Base-by-base conservation (phyloP, 2,797 vertebrate species). In the Microctenopoma stevenorrisi region DNA sequence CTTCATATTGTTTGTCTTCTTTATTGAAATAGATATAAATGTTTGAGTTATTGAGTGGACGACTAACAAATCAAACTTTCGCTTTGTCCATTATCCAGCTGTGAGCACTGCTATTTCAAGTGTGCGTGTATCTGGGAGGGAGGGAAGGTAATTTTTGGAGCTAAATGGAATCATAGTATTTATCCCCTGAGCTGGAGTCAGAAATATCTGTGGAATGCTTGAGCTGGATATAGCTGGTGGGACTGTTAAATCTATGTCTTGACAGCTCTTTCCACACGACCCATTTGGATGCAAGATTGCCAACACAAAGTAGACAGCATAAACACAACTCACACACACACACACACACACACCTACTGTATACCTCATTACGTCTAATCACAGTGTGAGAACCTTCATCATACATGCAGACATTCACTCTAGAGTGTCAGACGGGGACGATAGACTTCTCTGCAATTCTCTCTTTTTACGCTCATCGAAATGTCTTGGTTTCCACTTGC, bases 291-390 rank as follows among this genome's bases (percentile, higher is more conserved):
- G 60, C 59, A 63, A 26, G 43, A 64, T 66, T 68, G 58, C 26
- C 65, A 63, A 35, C 56, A 42, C 12, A 43, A 58, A 68, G 2
- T 47, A 56, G 42, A 58, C 13, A 25, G 58, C 33, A 57, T 56
- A 49, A 26, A 64, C 50, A 52, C 28, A 46, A 18, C 46, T 52
- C 52, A 42, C 43, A 40, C 42, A 73, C 14, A 18, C 37, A 61
- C 22, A 61, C 22, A 22, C 30, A 58, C 18, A 38, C 54, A 56
- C 48, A 68, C 38, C 46, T 16, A 49, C 48, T 42, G 40, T 42
- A 15, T 14, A 62, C 42, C 47, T 75, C 43, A 72, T 85, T 85
- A 76, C 48, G 6, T 73, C 53, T 74, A 69, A 85, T 83, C 62
- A 69, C 58, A 70, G 25, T 75, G 38, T 71, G 18, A 47, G 22